Percentiles rank a stretch among this genome's conserved stretches.
These are phyloP conservation scores for Clarias fuscus DNA, from an alignment of 2,797 vertebrate species.

Conservation along the genomic window DNA sequence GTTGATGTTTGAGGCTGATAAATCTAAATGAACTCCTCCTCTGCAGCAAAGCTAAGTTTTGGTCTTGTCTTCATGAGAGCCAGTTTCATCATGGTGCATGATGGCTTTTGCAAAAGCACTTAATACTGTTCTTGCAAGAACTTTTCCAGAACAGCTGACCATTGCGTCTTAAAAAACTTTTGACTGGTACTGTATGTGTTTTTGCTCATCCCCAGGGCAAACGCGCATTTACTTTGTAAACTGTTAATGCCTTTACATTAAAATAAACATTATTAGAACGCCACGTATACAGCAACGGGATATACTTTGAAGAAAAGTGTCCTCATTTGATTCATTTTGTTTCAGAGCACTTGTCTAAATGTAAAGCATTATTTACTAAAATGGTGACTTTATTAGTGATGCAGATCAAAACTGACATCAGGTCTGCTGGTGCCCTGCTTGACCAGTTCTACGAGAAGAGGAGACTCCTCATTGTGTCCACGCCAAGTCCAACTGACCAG, in stretches of 20 bases:
- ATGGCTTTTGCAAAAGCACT: too few species aligned
- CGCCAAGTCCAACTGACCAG: constrained; percentile 80
- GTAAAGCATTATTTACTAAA: neutral
- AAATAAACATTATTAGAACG: neutral
- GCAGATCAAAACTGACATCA: constrained; percentile 85
- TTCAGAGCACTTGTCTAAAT: too few species aligned
- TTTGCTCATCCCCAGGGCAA: neutral
- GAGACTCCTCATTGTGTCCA: constrained; percentile 86
- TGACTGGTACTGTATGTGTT: neutral
- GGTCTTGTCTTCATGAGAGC: too few species aligned
- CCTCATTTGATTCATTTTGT: neutral
- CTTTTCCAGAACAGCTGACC: too few species aligned
- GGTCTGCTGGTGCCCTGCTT: constrained; percentile 80
- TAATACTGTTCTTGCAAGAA: too few species aligned
- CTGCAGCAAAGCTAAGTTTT: too few species aligned
- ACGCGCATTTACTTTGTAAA: neutral
- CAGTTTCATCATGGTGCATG: too few species aligned
- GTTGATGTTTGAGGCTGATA: too few species aligned
- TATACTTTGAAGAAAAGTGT: neutral
- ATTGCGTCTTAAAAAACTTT: too few species aligned
- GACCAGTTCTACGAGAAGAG: constrained; percentile 93
- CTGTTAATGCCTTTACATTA: too few species aligned
- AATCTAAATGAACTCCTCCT: too few species aligned
- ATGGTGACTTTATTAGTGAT: constrained; percentile 73
- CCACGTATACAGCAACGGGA: neutral